These are phyloP conservation scores for Rhinoraja longicauda DNA, from an alignment of 2,797 vertebrate genomes.

Conservation along the genomic window DNA sequence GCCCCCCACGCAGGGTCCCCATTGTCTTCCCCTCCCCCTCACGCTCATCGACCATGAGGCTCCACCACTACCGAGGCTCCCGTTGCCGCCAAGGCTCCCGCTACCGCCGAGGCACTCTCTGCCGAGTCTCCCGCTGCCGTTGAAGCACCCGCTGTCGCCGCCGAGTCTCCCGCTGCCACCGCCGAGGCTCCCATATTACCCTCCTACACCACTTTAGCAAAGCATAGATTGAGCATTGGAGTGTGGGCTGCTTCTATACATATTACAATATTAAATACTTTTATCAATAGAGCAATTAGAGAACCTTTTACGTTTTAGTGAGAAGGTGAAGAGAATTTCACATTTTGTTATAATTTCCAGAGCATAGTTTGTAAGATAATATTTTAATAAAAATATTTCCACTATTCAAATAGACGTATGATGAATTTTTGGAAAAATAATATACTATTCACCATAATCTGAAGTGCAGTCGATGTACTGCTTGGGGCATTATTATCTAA, in stretches of 20 bases:
- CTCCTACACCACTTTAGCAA: too few relatives aligned
- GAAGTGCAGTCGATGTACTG: constrained; percentile 16
- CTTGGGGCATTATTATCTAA: constrained; percentile 34
- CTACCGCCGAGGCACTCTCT: too few relatives aligned
- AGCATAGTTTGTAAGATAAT: neutral
- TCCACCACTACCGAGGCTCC: too few relatives aligned
- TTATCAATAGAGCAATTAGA: neutral
- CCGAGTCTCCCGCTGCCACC: too few relatives aligned
- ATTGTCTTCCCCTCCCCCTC: too few relatives aligned
- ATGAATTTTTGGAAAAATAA: constrained; percentile 5
- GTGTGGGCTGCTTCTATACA: neutral
- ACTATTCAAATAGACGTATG: neutral
- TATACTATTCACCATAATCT: neutral
- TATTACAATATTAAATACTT: neutral
- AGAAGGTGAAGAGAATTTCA: neutral
- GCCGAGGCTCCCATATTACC: too few relatives aligned
- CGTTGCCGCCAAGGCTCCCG: too few relatives aligned
- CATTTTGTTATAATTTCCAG: neutral
- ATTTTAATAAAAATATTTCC: neutral
- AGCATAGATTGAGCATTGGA: neutral
- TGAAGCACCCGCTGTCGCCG: too few relatives aligned
- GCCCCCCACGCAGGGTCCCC: too few relatives aligned
- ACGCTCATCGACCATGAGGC: too few relatives aligned
- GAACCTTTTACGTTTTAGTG: neutral
- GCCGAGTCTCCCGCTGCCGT: too few relatives aligned